These are phyloP conservation scores for Neoniphon sammara DNA, from an alignment of 2,797 vertebrate genomes.

Conservation along the genomic window DNA sequence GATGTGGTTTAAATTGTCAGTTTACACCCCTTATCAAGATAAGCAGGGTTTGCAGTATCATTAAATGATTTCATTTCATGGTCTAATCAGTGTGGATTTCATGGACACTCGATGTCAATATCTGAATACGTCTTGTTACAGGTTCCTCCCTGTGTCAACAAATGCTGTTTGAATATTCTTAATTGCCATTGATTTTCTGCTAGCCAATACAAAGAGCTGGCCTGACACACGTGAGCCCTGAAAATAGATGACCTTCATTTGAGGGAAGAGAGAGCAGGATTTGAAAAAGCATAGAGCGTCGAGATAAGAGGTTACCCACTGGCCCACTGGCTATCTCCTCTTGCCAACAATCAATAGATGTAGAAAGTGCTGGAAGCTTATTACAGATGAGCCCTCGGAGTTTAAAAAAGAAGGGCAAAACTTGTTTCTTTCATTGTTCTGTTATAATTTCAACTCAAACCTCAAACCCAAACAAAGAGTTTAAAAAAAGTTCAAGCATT, in stretches of 20 bases:
- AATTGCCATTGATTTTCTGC: constrained; percentile 64
- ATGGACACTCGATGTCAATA: constrained; percentile 59
- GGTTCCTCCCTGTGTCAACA: constrained; percentile 36
- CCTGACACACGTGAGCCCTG: constrained; percentile 23
- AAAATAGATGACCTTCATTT: constrained; percentile 59
- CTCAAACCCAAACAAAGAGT: constrained; percentile 19
- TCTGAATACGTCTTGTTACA: constrained; percentile 47
- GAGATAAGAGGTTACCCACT: constrained; percentile 40
- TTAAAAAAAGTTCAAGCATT: constrained; percentile 21
- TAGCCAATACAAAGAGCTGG: constrained; percentile 2
- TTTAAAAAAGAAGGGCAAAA: constrained; percentile 31
- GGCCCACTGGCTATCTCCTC: constrained; percentile 35
- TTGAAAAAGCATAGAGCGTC: constrained; percentile 31
- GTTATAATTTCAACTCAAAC: constrained; percentile 15
- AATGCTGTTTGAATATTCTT: constrained; percentile 48
- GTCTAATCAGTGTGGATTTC: constrained; percentile 64
- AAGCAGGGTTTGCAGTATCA: constrained; percentile 39
- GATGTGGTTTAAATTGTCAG: constrained; percentile 63
- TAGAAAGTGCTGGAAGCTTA: constrained; percentile 50
- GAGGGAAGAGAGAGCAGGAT: constrained; percentile 21
- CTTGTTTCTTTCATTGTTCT: constrained; percentile 7
- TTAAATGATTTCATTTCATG: constrained; percentile 68
- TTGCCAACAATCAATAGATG: constrained; percentile 51
- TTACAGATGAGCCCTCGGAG: constrained; percentile 29
- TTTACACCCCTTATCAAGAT: constrained; percentile 64